phyloP scores from a whole-genome alignment of 2,888 invertebrate genomes.

The Antheraea yamamai region DNA sequence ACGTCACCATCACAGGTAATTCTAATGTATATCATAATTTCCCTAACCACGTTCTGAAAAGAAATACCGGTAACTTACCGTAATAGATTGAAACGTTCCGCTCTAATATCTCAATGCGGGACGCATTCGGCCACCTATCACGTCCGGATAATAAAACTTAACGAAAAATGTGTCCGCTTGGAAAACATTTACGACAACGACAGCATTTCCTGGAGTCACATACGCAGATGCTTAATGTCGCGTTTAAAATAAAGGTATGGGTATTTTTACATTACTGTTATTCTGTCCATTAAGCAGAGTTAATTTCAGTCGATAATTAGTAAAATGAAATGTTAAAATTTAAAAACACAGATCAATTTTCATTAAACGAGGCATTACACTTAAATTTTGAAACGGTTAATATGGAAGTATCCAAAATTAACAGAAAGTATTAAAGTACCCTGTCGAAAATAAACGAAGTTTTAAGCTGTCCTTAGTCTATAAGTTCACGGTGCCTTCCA shows the following conservation, averaged over 20 bases:
- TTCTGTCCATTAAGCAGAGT: neutral
- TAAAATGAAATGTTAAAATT: too few relatives aligned
- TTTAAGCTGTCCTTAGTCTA: too few relatives aligned
- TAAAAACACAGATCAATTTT: too few relatives aligned
- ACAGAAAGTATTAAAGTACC: too few relatives aligned
- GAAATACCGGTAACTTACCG: slow-evolving; percentile 14
- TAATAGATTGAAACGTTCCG: slow-evolving; percentile 24
- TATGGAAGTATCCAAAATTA: too few relatives aligned
- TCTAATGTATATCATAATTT: slow-evolving; percentile 10
- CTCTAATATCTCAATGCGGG: slow-evolving; percentile 25
- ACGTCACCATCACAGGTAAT: slow-evolving; percentile 75
- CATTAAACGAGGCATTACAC: too few relatives aligned
- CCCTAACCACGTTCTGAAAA: slow-evolving; percentile 14
- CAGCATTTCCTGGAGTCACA: slow-evolving; percentile 15
- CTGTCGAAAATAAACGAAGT: too few relatives aligned
- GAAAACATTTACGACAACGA: slow-evolving; percentile 20
- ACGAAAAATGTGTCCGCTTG: slow-evolving; percentile 20
- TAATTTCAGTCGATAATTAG: neutral
- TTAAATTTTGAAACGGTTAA: too few relatives aligned
- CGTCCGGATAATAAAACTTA: slow-evolving; percentile 20
- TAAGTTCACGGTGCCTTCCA: too few relatives aligned
- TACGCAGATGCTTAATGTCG: slow-evolving; percentile 8
- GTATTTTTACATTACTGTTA: neutral
- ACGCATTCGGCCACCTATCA: slow-evolving; percentile 20
- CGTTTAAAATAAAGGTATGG: neutral